Evolutionary conservation across 2,797 vertebrate genomes (phyloP).

Genomic region (Psittacula echo): DNA sequence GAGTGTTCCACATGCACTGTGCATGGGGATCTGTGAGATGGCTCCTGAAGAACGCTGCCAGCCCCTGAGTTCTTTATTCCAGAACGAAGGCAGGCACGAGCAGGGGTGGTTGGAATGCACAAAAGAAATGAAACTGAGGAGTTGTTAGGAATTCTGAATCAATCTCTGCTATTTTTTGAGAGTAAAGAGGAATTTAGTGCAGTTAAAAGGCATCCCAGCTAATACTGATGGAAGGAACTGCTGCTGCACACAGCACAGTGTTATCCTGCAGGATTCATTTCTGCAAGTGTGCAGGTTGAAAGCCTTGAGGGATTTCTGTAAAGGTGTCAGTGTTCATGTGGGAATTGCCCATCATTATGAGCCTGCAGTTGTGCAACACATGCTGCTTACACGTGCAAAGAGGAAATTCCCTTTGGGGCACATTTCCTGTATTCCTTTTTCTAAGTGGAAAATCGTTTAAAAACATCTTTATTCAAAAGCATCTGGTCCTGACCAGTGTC

Average conservation of each 20-base stretch:
- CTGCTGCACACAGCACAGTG: background rate
- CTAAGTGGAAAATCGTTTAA: background rate
- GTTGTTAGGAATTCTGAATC: background rate
- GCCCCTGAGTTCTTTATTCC: background rate
- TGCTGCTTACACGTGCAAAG: fast-evolving
- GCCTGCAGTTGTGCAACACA: background rate
- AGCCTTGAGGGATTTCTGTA: background rate
- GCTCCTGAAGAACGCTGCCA: background rate
- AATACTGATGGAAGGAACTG: background rate
- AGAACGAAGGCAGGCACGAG: background rate
- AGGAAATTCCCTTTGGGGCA: background rate
- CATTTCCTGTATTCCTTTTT: background rate
- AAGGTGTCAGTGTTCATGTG: background rate
- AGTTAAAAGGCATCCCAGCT: background rate
- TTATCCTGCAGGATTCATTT: background rate
- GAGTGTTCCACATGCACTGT: background rate
- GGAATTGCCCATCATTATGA: background rate
- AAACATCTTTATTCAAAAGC: background rate
- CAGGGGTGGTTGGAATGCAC: background rate
- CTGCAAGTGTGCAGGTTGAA: background rate
- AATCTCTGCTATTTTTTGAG: background rate
- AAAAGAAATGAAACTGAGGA: background rate
- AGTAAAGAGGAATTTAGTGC: background rate
- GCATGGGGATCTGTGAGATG: background rate
- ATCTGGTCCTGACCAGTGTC: background rate